These are phyloP conservation scores for Lepidurus arcticus DNA, from an alignment of 1,140 invertebrate species.

Conservation along the genomic window DNA sequence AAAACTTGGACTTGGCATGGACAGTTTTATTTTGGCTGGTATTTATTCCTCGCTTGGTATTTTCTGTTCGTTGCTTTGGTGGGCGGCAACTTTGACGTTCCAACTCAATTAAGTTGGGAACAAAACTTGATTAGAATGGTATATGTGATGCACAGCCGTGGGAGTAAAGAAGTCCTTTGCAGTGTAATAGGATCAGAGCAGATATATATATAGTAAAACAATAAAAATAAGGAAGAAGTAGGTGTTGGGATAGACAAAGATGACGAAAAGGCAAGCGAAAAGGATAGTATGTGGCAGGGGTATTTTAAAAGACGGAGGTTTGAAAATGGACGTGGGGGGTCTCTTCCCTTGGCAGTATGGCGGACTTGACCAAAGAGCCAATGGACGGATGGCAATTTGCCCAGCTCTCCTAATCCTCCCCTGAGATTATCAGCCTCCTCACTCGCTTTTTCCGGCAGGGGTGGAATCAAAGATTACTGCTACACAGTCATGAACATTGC, in stretches of 20 bases:
- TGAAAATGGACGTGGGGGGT: neutral
- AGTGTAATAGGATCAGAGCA: neutral
- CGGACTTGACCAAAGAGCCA: slow-evolving; percentile 21
- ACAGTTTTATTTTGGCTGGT: neutral
- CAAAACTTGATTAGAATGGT: slow-evolving; percentile 9
- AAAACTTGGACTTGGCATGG: neutral
- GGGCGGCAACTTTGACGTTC: slow-evolving; percentile 6
- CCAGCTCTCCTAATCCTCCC: neutral
- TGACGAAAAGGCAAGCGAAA: neutral
- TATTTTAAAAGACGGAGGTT: neutral
- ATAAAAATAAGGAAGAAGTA: neutral
- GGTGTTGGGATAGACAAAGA: neutral
- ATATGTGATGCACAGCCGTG: neutral
- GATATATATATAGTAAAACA: neutral
- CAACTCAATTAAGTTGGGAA: neutral
- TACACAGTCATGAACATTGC: neutral
- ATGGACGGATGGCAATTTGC: slow-evolving; percentile 21
- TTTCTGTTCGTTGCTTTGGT: neutral
- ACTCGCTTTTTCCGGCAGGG: neutral
- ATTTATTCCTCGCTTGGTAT: neutral
- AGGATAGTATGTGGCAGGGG: neutral
- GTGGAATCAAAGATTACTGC: slow-evolving; percentile 3
- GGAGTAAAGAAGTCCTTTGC: neutral
- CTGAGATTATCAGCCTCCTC: slow-evolving; percentile 8
- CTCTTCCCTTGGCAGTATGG: neutral